Conservation (phyloP, 2,113 vertebrate species). For the Ibidorhyncha struthersii region DNA sequence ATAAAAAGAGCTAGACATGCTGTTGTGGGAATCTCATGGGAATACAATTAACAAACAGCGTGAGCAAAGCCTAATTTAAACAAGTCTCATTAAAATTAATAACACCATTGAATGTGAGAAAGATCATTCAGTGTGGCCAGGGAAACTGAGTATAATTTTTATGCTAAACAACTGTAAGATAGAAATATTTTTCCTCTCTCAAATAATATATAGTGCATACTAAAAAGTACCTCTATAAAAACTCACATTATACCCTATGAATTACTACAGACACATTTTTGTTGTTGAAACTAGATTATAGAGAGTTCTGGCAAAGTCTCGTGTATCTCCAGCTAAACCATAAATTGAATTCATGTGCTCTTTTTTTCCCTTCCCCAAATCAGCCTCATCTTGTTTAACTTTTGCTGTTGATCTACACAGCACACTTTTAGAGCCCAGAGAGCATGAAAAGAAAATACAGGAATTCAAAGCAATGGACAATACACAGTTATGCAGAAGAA, state of each 20-base stretch:
- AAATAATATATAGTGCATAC: background rate
- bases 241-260: background rate
- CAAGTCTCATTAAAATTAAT: background rate
- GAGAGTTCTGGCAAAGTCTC: background rate
- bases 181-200: background rate
- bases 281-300: constrained; percentile 17
- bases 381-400: background rate
- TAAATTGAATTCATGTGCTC: background rate
- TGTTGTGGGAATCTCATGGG: background rate
- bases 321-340: background rate
- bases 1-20: background rate
- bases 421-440: background rate
- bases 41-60: background rate
- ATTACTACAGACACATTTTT: background rate
- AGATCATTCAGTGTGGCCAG: background rate
- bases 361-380: background rate
- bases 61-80: background rate
- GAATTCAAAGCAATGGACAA: background rate
- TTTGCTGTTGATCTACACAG: background rate
- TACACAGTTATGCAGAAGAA: background rate
- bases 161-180: background rate
- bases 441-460: background rate
- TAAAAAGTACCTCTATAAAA: constrained; percentile 36
- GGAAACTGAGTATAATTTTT: background rate
- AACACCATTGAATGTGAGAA: background rate